phyloP scores from a whole-genome alignment of 2,888 invertebrate genomes.

The Amphipoea lucens region DNA sequence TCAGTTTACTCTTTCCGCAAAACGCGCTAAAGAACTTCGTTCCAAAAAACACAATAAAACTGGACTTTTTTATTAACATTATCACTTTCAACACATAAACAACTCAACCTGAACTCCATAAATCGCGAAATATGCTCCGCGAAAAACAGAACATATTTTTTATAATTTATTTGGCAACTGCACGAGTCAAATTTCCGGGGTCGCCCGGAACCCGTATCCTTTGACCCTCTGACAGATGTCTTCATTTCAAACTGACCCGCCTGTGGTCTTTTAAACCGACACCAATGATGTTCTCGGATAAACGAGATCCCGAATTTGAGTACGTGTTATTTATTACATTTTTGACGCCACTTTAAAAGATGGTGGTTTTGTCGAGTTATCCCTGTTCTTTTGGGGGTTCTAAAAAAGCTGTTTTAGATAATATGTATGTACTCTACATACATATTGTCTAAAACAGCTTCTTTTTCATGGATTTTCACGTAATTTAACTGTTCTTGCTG shows the following conservation, averaged over 20 bases:
- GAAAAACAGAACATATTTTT: constrained; percentile 62
- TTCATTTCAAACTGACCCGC: constrained; percentile 68
- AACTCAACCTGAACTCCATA: constrained; percentile 43
- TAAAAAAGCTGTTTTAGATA: not conserved
- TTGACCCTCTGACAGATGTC: constrained; percentile 73
- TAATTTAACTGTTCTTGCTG: not conserved
- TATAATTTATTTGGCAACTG: constrained; percentile 70
- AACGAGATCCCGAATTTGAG: constrained; percentile 51
- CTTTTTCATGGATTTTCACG: not conserved
- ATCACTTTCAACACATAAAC: constrained; percentile 45
- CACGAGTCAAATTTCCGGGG: constrained; percentile 74
- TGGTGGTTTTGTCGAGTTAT: not conserved
- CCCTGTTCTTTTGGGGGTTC: not conserved
- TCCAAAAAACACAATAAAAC: not conserved
- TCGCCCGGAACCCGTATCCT: constrained; percentile 60
- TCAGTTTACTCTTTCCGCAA: not conserved
- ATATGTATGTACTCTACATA: no score
- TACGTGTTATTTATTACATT: constrained; percentile 35
- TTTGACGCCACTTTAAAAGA: constrained; percentile 11
- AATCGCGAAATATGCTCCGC: constrained; percentile 50
- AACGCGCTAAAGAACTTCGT: not conserved
- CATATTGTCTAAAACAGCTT: no score
- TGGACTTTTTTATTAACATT: constrained; percentile 25
- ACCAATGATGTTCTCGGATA: constrained; percentile 54
- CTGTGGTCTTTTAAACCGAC: constrained; percentile 65